Base-by-base conservation (phyloP, 2,888 invertebrate species). In the Syrphus vitripennis region DNA sequence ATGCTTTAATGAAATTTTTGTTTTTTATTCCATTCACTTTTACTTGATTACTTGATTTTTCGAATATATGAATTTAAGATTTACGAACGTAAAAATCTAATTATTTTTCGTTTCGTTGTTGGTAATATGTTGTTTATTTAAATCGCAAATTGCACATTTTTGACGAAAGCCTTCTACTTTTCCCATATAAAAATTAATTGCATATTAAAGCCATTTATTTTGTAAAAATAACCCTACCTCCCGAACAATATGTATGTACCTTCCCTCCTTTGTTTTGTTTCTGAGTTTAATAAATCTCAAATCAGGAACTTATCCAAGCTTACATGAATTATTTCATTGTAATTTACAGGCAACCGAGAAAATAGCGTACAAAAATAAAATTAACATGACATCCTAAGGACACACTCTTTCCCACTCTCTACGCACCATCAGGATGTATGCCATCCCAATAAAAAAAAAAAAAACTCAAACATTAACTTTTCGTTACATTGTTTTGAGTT, bases 211-310 rank as follows among this genome's bases (percentile, higher is more conserved):
- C 31, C n/a, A n/a, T n/a, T n/a, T n/a, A n/a, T n/a, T n/a, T n/a
- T n/a, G n/a, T n/a, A n/a, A 7, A n/a, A 16, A 9, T 42, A 16
- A 19, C 16, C 16, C 42, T 45, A 45, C 9, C 45, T 19, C 19
- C 9, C 3, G 10, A 19, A 19, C 45, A 19, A 45, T 42, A 42
- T 3, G 19, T 19, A 45, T 1, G 19, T n/a, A 19, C 4, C 3
- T 45, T 9, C 19, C 1, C 16, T 3, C 9, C 19, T 19, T 16
- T 9, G 6, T 9, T 24, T n/a, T 6, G 6, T 70, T 81, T 76
- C 61, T 37, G 61, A 76, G 69, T 70, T 37, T 55, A n/a, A 81
- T 63, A 53, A 76, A 81, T 69, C 61, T 31, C 69, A 34, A n/a
- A n/a, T n/a, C 59, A 75, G 40, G 24, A 69, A 50, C 10, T 57